These are phyloP conservation scores for Bruchidius siliquastri DNA, from an alignment of 2,888 invertebrate genomes.

Conservation along the genomic window DNA sequence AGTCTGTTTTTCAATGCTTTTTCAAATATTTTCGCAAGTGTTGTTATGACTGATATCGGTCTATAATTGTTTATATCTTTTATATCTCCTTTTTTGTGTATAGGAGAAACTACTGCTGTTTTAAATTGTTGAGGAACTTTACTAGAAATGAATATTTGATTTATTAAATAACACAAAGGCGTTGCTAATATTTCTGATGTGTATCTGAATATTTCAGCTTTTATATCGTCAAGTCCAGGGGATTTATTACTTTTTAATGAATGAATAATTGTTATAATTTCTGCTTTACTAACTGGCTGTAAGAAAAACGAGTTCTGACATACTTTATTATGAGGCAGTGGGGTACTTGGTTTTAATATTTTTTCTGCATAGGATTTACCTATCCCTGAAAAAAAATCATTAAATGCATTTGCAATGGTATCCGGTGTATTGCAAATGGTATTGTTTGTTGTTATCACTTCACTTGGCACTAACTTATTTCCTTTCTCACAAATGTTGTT, in stretches of 20 bases:
- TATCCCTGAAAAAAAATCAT: neutral
- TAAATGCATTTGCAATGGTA: neutral
- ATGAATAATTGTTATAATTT: conserved; percentile 16
- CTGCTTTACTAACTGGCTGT: conserved; percentile 12
- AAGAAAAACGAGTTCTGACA: neutral
- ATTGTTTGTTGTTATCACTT: no score
- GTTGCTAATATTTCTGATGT: neutral
- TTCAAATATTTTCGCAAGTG: conserved; percentile 7
- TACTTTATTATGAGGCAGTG: neutral
- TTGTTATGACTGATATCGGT: conserved; percentile 8
- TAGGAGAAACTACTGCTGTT: conserved; percentile 3
- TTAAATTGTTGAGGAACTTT: conserved; percentile 3
- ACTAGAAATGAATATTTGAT: neutral
- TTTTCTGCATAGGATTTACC: neutral
- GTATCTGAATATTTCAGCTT: conserved; percentile 2
- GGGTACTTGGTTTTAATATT: neutral
- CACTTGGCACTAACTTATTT: no score
- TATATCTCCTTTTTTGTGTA: conserved; percentile 5
- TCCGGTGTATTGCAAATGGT: neutral
- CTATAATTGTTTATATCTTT: conserved; percentile 7
- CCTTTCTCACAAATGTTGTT: neutral
- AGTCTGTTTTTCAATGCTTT: conserved; percentile 6
- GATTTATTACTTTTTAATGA: conserved; percentile 6
- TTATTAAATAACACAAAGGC: conserved; percentile 4
- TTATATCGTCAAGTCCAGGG: conserved; percentile 5